These are phyloP conservation scores for Chaetura pelagica DNA, from an alignment of 2,113 vertebrate genomes.

Conservation along the genomic window DNA sequence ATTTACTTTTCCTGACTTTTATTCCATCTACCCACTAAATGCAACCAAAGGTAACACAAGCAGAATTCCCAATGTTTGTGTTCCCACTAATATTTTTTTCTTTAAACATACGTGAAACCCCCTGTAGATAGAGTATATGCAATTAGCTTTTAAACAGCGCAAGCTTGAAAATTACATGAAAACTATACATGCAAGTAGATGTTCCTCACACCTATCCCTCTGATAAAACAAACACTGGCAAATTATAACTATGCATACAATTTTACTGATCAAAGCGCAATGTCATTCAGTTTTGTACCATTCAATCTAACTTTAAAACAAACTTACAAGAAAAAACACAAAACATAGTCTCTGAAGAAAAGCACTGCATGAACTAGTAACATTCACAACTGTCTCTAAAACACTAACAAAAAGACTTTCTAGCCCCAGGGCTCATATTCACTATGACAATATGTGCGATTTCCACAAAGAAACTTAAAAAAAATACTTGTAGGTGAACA, in stretches of 20 bases:
- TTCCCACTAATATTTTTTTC: not conserved
- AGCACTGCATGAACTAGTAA: not conserved
- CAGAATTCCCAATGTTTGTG: not conserved
- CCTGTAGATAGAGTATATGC: not conserved
- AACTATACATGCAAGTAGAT: not conserved
- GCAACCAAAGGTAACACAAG: not conserved
- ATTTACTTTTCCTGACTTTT: not conserved
- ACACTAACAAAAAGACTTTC: accelerated
- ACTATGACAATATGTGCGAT: not conserved
- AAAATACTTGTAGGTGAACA: not conserved
- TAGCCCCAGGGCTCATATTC: not conserved
- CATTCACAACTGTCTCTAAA: not conserved
- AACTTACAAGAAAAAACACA: not conserved
- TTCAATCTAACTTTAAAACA: not conserved
- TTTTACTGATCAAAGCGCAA: not conserved
- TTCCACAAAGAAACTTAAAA: not conserved
- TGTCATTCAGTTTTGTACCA: not conserved
- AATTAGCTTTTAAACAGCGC: not conserved
- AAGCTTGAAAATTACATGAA: not conserved
- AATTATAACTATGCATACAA: not conserved
- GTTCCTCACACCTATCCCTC: not conserved
- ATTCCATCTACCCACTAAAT: not conserved
- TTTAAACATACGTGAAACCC: not conserved
- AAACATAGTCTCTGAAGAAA: not conserved
- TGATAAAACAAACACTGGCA: not conserved